Evolutionary conservation across 2,888 invertebrate genomes (phyloP), one percentile per base, ranked within the genome.

Genomic region (Patella caerulea): DNA sequence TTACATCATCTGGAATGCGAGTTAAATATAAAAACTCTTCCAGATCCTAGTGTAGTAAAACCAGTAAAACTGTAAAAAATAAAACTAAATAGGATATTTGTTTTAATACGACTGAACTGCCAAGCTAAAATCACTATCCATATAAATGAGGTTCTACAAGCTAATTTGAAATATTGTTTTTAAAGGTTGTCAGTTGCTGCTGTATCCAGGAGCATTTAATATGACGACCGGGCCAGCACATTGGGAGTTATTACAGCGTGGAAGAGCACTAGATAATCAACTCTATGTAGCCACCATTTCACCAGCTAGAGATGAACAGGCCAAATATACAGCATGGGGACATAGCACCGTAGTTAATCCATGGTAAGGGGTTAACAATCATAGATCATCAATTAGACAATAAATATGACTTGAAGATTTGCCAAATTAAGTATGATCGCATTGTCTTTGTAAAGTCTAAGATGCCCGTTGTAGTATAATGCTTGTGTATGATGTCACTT

Each of bases 181-280:
- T 76, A 15, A 87, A 95, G 97, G 96, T 0, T 98, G 98, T 88
- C 94, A 96, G 76, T 91, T 98, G 86, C 92, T 98, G 53, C 93
- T 98, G 45, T 98, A 97, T 92, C 98, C 98, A 0, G 98, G 95
- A 52, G 98, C 98, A 1, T 98, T 98, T 92, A 98, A 97, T 92
- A 96, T 96, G 96, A 97, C 96, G 1, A 98, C 98, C 0, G 98
- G 98, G 0, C 97, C 98, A 0, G 93, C 95, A 77, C 98, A 98
- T 92, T 99, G 98, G 97, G 96, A 97, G 89, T 91, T 97, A 5
- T 92, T 98, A 24, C 95, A 95, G 79, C 93, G 96, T 72, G 94
- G 95, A 0, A 93, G 98, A 73, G 98, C 98, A 56, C 93, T 95
- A 55, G 98, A 98, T 92, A 95, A 96, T 91, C 98, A 98, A 93